Evolutionary conservation across 2,888 invertebrate species (phyloP).

Genomic region (Hemaris fuciformis): DNA sequence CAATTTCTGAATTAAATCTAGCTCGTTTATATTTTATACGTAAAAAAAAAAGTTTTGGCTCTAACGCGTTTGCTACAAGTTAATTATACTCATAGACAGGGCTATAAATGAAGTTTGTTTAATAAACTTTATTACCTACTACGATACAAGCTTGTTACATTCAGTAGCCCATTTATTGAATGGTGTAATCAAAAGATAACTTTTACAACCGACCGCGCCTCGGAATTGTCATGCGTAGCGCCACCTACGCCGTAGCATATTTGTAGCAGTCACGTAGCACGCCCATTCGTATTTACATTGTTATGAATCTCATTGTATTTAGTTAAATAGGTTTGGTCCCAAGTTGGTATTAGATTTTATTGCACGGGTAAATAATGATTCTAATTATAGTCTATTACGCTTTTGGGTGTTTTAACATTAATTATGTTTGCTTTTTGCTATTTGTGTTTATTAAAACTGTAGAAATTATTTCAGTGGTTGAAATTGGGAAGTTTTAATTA

Average conservation of each 20-base stretch:
- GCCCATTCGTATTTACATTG: background rate
- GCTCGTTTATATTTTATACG: too few relatives aligned
- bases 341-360: background rate
- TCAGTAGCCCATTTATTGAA: background rate
- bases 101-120: too few relatives aligned
- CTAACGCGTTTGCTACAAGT: too few relatives aligned
- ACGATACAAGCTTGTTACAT: background rate
- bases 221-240: background rate
- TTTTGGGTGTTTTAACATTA: background rate
- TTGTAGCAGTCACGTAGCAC: conserved; percentile 11
- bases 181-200: background rate
- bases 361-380: background rate
- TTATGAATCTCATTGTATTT: background rate
- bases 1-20: too few relatives aligned
- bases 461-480: too few relatives aligned
- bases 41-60: too few relatives aligned
- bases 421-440: background rate
- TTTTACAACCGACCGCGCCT: background rate
- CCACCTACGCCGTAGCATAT: conserved; percentile 4
- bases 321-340: background rate
- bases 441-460: too few relatives aligned
- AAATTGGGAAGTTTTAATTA: too few relatives aligned
- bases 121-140: background rate
- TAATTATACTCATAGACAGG: too few relatives aligned
- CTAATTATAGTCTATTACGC: background rate